Percentiles rank a stretch among this genome's conserved stretches.
Conservation (phyloP, 2,113 vertebrate species). For the Chrysemys picta region DNA sequence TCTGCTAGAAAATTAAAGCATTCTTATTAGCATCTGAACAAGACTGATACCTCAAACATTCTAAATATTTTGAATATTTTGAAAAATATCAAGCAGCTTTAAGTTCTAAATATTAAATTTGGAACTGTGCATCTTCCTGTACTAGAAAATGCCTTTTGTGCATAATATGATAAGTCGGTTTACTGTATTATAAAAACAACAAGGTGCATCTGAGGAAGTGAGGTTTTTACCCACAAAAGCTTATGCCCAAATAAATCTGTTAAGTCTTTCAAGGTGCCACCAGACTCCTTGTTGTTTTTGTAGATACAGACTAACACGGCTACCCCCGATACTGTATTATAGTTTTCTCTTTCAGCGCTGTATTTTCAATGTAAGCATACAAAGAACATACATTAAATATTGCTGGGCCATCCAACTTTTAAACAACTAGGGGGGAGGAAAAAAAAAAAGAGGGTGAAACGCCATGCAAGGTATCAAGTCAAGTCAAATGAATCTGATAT, state of each 20-base stretch:
- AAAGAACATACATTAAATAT: conserved; percentile 45
- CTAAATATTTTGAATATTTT: background rate
- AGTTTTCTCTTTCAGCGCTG: background rate
- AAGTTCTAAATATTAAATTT: background rate
- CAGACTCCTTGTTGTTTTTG: no score
- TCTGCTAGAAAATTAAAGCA: background rate
- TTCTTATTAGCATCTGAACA: background rate
- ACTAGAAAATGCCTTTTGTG: background rate
- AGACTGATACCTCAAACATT: background rate
- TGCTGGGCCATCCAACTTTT: conserved; percentile 43
- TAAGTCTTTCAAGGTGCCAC: no score
- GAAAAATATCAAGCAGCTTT: background rate
- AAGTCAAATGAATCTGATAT: conserved; percentile 54
- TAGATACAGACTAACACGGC: no score
- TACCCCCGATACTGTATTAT: background rate
- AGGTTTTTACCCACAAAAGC: no score
- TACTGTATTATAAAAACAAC: background rate
- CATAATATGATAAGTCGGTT: background rate
- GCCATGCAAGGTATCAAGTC: conserved; percentile 60
- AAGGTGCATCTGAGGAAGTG: no score
- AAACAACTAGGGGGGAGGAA: background rate
- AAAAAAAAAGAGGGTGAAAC: conserved; percentile 46
- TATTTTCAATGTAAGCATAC: conserved; percentile 50
- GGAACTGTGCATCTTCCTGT: background rate
- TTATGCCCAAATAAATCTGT: no score